Evolutionary conservation across 2,888 invertebrate genomes (phyloP), one percentile per base, ranked within the genome.

Genomic region (Campoletis raptor): DNA sequence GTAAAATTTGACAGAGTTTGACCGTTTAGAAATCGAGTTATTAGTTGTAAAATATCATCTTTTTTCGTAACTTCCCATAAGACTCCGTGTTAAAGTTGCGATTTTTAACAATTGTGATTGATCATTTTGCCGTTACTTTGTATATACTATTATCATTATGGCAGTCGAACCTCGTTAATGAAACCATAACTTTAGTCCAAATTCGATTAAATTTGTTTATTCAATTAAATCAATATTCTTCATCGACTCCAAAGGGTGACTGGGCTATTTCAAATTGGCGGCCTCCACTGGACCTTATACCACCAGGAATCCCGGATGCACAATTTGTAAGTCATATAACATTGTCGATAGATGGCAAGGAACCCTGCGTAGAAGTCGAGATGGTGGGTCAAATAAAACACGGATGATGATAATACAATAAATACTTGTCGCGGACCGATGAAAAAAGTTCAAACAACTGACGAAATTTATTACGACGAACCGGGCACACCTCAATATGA

Each of bases 271-370:
- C 8, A 2, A 67, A 87, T 15, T 89, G 84, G 80, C 8, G 45
- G 9, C 45, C 83, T 6, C 77, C 87, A 0, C 21, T 54, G 0
- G 61, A 87, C 0, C 64, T 74, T 21, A 30, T 89, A 37, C 87
- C 87, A 30, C 57, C 85, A 18, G 83, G 72, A 37, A 2, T 79
- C n/a, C 88, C 87, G 10, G 88, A 89, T 30, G 87, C 87, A 12
- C 61, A 52, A 21, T 0, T 86, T 0, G 12, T n/a, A 5, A 85
- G 76, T 9, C 8, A 7, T 9, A 0, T 81, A 0, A 21, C 10
- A 4, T 3, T 88, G 18, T 72, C 61, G 52, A 78, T 85, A 66
- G 82, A 86, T 15, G 89, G 81, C 42, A 48, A 88, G 36, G 66
- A 80, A 2, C 87, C 89, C 1, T 81, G 40, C 54, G 30, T 85